A percentile compares a stretch with the other conserved stretches of the same genome.
These are phyloP conservation scores for Machimus atricapillus DNA, from an alignment of 2,888 invertebrate genomes.

Conservation along the genomic window DNA sequence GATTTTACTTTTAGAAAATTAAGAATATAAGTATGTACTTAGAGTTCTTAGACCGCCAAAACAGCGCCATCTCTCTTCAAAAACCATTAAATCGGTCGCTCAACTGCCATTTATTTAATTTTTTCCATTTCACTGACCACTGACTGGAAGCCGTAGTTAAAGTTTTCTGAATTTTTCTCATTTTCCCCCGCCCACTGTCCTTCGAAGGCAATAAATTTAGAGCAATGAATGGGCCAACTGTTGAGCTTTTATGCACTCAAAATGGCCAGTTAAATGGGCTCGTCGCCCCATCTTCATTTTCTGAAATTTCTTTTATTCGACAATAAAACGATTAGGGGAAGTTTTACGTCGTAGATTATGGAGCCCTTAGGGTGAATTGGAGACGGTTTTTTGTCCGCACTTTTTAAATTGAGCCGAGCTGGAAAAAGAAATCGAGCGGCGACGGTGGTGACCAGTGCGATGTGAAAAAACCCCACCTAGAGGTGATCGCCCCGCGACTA, in stretches of 20 bases:
- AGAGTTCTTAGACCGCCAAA: not conserved
- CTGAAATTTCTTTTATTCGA: not conserved
- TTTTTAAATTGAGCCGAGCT: not conserved
- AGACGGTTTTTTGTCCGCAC: not conserved
- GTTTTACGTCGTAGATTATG: not conserved
- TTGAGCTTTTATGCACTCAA: not conserved
- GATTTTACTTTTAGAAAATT: not conserved
- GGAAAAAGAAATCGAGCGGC: not conserved
- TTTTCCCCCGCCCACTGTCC: not conserved
- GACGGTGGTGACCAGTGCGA: not conserved
- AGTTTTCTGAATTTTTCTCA: not conserved
- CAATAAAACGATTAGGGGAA: not conserved
- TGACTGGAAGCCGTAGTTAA: not conserved
- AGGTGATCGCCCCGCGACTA: slow-evolving; percentile 19
- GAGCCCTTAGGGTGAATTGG: not conserved
- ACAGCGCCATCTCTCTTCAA: not conserved
- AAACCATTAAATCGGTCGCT: not conserved
- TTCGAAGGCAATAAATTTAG: slow-evolving; percentile 1
- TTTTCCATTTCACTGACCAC: not conserved
- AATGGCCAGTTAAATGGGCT: slow-evolving; percentile 3
- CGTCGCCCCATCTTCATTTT: not conserved
- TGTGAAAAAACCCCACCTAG: not conserved
- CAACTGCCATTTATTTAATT: not conserved
- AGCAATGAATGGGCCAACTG: not conserved
- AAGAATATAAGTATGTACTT: too few relatives aligned